Percentiles rank a stretch among this genome's conserved stretches.
phyloP scores from a whole-genome alignment of 2,888 invertebrate genomes.

The Papilio demoleus region DNA sequence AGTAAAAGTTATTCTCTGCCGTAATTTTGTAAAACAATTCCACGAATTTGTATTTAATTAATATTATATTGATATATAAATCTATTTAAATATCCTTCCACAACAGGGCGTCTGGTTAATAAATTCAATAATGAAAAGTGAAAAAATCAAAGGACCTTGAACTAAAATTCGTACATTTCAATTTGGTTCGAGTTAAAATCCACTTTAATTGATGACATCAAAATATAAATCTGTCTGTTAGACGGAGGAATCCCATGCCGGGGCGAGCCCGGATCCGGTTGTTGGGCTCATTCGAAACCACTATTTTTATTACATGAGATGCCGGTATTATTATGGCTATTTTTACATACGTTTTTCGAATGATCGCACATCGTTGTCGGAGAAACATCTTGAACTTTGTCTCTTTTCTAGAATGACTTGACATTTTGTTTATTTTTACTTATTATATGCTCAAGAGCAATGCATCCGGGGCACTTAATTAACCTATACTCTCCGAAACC shows the following conservation, averaged over 20 bases:
- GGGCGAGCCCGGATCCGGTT: slow-evolving; percentile 77
- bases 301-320: slow-evolving; percentile 76
- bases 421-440: no score
- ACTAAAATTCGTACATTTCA: slow-evolving; percentile 30
- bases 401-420: background rate
- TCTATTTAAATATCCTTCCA: background rate
- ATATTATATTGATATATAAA: background rate
- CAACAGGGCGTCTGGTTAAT: background rate
- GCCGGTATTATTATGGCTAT: slow-evolving; percentile 61
- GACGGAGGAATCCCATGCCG: slow-evolving; percentile 58
- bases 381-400: background rate
- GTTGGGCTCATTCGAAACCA: slow-evolving; percentile 71
- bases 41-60: slow-evolving; percentile 6
- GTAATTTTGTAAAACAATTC: slow-evolving; percentile 9
- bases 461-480: no score
- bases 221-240: slow-evolving; percentile 69
- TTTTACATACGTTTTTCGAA: slow-evolving; percentile 49
- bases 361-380: slow-evolving; percentile 33
- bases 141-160: slow-evolving; percentile 31
- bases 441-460: no score
- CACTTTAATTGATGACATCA: slow-evolving; percentile 75
- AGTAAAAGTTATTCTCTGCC: background rate
- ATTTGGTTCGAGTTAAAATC: slow-evolving; percentile 41
- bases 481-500: no score
- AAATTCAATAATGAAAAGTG: slow-evolving; percentile 19